Evolutionary conservation across 2,113 vertebrate genomes (phyloP).

Genomic region (Pollimyrus isidori): DNA sequence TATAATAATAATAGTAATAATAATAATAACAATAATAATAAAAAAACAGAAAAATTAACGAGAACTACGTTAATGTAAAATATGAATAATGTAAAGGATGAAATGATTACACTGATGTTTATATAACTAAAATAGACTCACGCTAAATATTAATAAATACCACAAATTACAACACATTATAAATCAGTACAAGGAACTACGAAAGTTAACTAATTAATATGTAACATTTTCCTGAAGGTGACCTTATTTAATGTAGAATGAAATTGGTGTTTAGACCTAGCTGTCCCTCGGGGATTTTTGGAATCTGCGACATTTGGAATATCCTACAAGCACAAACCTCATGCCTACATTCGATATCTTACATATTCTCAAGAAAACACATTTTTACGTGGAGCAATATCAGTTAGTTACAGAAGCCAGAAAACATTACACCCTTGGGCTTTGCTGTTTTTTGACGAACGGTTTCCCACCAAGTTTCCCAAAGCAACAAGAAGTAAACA

Average conservation of each 20-base stretch:
- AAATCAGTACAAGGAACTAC: neutral
- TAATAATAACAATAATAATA: neutral
- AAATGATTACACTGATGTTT: neutral
- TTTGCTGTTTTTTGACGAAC: neutral
- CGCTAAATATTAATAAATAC: neutral
- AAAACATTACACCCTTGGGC: neutral
- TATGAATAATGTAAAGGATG: neutral
- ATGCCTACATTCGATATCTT: neutral
- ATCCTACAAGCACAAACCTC: neutral
- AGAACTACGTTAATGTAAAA: neutral
- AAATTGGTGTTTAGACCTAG: neutral
- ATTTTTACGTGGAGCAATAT: neutral
- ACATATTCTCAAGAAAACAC: neutral
- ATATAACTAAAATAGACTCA: neutral
- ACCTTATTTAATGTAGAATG: neutral
- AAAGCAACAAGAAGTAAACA: constrained; percentile 15
- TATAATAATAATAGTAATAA: neutral
- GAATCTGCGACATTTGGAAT: neutral
- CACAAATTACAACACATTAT: neutral
- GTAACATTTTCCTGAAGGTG: neutral
- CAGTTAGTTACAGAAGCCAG: neutral
- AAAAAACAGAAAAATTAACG: neutral
- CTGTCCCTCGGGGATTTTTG: neutral
- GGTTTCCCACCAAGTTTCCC: neutral
- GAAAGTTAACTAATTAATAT: neutral